phyloP scores from a whole-genome alignment of 2,888 invertebrate genomes.

The Tetramorium bicarinatum region DNA sequence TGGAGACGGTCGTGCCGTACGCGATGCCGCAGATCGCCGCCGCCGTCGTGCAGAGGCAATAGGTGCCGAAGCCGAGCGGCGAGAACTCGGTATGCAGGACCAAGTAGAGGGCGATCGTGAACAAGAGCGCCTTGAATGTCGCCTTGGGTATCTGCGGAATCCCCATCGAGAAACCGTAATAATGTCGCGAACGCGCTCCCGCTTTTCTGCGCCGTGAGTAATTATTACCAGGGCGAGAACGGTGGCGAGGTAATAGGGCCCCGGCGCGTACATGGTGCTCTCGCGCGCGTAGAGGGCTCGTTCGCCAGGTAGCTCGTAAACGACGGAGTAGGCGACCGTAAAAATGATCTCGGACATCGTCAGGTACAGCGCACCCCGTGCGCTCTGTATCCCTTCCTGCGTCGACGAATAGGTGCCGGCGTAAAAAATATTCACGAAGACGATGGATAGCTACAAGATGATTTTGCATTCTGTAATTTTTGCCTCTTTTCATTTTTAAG shows the following conservation, averaged over 20 bases:
- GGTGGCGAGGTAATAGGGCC: constrained; percentile 85
- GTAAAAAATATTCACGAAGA: constrained; percentile 86
- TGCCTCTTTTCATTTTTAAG: neutral
- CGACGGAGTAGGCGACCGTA: constrained; percentile 86
- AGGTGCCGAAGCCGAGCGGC: constrained; percentile 55
- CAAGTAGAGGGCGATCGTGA: constrained; percentile 68
- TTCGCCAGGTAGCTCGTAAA: constrained; percentile 86
- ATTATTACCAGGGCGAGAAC: constrained; percentile 79
- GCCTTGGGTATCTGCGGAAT: constrained; percentile 72
- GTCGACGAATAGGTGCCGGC: constrained; percentile 86
- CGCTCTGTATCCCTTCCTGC: constrained; percentile 87
- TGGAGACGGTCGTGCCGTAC: constrained; percentile 87
- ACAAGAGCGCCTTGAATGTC: constrained; percentile 67
- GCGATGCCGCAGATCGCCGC: constrained; percentile 70
- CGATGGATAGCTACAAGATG: constrained; percentile 82
- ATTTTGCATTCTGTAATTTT: neutral
- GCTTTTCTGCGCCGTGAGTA: neutral
- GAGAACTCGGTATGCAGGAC: constrained; percentile 56
- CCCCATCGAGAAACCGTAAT: neutral
- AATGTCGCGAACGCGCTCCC: no score
- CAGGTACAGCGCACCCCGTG: constrained; percentile 87
- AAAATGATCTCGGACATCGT: constrained; percentile 87
- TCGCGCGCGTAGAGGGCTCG: constrained; percentile 87
- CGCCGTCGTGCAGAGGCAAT: constrained; percentile 58
- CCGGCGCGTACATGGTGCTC: constrained; percentile 86